phyloP scores from a whole-genome alignment of 2,113 vertebrate species.

The Labrus mixtus region DNA sequence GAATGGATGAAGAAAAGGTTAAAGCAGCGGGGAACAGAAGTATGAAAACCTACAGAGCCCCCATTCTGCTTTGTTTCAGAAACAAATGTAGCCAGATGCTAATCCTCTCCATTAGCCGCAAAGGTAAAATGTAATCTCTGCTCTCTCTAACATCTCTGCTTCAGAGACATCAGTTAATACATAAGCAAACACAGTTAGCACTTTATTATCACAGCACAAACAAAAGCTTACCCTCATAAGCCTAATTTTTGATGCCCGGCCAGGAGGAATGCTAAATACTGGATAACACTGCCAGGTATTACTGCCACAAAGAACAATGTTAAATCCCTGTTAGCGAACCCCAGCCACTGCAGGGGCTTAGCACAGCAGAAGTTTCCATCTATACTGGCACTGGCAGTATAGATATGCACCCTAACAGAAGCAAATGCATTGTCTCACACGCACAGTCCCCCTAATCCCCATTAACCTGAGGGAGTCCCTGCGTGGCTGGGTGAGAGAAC shows the following conservation, averaged over 20 bases:
- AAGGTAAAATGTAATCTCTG: slow-evolving; percentile 56
- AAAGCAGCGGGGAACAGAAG: not conserved
- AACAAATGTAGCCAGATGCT: slow-evolving; percentile 34
- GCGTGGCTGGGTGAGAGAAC: slow-evolving; percentile 64
- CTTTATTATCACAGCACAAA: slow-evolving; percentile 68
- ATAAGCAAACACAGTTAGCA: slow-evolving; percentile 67
- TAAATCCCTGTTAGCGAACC: slow-evolving; percentile 69
- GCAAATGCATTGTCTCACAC: slow-evolving; percentile 33
- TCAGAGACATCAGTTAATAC: slow-evolving; percentile 60
- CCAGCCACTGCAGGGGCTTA: slow-evolving; percentile 60
- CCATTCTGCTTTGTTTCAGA: slow-evolving; percentile 19
- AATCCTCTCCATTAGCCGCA: slow-evolving; percentile 63
- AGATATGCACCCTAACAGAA: slow-evolving; percentile 21
- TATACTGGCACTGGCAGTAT: slow-evolving; percentile 41
- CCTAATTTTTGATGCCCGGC: slow-evolving; percentile 65
- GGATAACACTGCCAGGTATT: slow-evolving; percentile 70
- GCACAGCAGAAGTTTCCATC: slow-evolving; percentile 68
- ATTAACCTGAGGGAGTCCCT: slow-evolving; percentile 81
- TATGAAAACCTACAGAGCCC: not conserved
- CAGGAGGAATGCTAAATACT: slow-evolving; percentile 68
- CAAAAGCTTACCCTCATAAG: slow-evolving; percentile 64
- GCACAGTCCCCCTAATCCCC: slow-evolving; percentile 59
- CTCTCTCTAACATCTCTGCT: slow-evolving; percentile 54
- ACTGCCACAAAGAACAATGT: slow-evolving; percentile 74
- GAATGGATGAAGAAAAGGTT: not conserved